Percentiles rank a stretch among this genome's conserved stretches.
These are phyloP conservation scores for Aphidius ervi DNA, from an alignment of 1,140 invertebrate species.

Conservation along the genomic window DNA sequence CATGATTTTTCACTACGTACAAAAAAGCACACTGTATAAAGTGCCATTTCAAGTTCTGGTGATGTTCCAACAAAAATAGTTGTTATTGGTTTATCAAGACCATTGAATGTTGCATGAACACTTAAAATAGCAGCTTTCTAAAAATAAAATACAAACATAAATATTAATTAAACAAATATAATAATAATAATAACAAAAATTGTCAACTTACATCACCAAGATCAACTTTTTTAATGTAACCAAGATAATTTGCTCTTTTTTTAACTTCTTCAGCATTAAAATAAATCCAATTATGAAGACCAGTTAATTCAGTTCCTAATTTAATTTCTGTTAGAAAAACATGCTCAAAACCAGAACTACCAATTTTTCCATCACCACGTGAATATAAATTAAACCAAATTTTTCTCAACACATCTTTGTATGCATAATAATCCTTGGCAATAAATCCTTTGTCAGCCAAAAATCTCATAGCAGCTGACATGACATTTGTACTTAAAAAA, in stretches of 20 bases:
- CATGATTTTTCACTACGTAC: constrained; percentile 67
- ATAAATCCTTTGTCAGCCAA: constrained; percentile 55
- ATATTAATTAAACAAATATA: constrained; percentile 4
- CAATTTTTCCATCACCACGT: constrained; percentile 68
- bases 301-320: constrained; percentile 65
- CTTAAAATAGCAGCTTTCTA: constrained; percentile 79
- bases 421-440: constrained; percentile 51
- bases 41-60: constrained; percentile 87
- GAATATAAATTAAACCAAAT: constrained; percentile 82
- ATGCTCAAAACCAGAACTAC: constrained; percentile 84
- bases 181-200: constrained; percentile 13
- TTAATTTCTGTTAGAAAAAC: constrained; percentile 80
- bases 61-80: constrained; percentile 86
- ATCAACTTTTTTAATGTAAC: constrained; percentile 70
- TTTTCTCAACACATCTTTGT: constrained; percentile 68
- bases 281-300: constrained; percentile 88
- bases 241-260: constrained; percentile 70
- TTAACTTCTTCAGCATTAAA: constrained; percentile 69
- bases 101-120: constrained; percentile 70
- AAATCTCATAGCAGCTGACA: constrained; percentile 60
- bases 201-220: constrained; percentile 63
- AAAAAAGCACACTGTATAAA: constrained; percentile 84
- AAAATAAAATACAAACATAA: constrained; percentile 38
- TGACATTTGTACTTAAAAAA: constrained; percentile 60
- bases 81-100: constrained; percentile 70